Evolutionary conservation across 2,888 invertebrate species (phyloP), one percentile per base, ranked within the genome.

Genomic region (Pinctada fucata): DNA sequence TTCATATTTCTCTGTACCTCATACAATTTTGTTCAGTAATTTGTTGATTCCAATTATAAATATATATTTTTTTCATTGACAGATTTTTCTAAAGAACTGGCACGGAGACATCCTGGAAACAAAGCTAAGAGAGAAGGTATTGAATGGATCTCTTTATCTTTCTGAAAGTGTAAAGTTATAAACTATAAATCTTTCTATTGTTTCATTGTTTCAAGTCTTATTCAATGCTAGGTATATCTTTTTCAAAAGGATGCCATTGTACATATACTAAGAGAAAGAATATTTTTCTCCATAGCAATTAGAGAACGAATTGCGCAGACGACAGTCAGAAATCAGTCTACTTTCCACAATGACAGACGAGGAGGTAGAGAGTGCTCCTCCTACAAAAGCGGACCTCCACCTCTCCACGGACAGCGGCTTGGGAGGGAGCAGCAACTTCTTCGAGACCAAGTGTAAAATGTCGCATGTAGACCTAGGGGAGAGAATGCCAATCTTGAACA

Each of bases 401-500:
- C 79, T 80, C 49, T 76, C 83, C 0, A 76, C 80, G 2, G 83
- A 83, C 49, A 76, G 79, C 58, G 80, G 78, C 3, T 51, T 79
- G 5, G 79, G 58, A 31, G 82, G 97, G 97, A 58, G 58, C 13
- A 13, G 58, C 0, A 3, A 97, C 97, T 90, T 96, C 97, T 10
- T 97, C 97, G 8, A 96, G 97, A 90, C 95, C 97, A 70, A 98
- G 98, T 92, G 52, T 58, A 66, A 68, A 64, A 3, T 58, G 70
- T 92, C 98, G 98, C 0, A 48, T 68, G 69, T 58, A 13, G 45
- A 67, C 10, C 67, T 67, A 31, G 67, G 31, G 3, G 45, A 67
- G 10, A n/a, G 45, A 31, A 67, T 67, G 10, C 67, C 67, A 31
- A 67, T 67, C 10, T 16, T 31, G 10, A 45, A 16, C 5, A 67